A percentile compares a stretch with the other conserved stretches of the same genome.
Conservation (phyloP, 2,113 vertebrate genomes). For the Hydrolagus affinis region DNA sequence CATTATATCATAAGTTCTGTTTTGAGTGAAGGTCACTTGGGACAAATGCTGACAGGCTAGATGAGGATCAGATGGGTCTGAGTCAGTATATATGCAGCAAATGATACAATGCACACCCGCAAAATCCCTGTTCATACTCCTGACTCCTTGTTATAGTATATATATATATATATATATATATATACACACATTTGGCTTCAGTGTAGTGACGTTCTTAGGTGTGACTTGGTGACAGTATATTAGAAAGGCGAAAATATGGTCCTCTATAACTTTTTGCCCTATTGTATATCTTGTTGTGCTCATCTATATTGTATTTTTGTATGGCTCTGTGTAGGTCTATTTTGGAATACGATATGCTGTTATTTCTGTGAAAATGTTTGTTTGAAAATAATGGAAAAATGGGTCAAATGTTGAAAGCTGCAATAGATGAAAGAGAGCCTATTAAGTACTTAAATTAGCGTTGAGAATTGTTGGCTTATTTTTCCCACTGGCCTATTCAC, state of each 20-base stretch:
- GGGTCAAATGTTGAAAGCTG: constrained; percentile 2
- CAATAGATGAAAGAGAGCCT: constrained; percentile 18
- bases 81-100: not conserved
- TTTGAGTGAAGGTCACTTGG: not conserved
- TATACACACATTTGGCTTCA: not conserved
- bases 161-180: not conserved
- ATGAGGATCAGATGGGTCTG: not conserved
- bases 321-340: not conserved
- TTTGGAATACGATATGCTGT: not conserved
- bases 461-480: constrained; percentile 6
- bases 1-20: not conserved
- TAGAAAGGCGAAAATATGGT: not conserved
- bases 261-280: not conserved
- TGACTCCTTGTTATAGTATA: not conserved
- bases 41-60: not conserved
- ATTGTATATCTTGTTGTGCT: not conserved
- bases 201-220: too few relatives aligned
- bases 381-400: constrained; percentile 6
- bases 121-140: not conserved
- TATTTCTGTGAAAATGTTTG: not conserved
- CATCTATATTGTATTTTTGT: not conserved
- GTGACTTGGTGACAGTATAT: not conserved
- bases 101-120: not conserved
- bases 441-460: constrained; percentile 13
- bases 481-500: constrained; percentile 9